Evolutionary conservation across 2,113 vertebrate species (phyloP).

Genomic region (Lepisosteus oculatus): DNA sequence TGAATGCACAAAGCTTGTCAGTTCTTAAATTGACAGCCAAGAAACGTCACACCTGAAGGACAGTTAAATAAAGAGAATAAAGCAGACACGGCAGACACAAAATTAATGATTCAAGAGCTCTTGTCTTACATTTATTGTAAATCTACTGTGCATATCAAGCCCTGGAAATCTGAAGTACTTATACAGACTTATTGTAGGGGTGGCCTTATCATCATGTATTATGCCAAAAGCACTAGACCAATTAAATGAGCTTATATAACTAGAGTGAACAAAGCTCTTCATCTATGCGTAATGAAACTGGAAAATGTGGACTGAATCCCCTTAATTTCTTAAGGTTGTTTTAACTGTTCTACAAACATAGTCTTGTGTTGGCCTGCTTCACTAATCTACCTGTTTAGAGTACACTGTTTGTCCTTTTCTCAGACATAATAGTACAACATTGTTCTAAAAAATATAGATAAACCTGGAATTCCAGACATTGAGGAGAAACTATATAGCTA

Average conservation of each 20-base stretch:
- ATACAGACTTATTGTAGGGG: slow-evolving; percentile 3
- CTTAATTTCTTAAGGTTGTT: slow-evolving; percentile 1
- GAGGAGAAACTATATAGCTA: neutral
- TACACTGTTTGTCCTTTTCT: neutral
- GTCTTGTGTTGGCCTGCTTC: slow-evolving; percentile 14
- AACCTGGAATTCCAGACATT: neutral
- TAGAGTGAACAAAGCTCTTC: neutral
- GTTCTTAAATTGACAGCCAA: too few species aligned
- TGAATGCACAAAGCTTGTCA: too few species aligned
- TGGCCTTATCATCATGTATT: neutral
- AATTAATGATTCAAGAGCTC: too few species aligned
- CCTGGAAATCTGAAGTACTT: neutral
- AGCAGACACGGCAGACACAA: too few species aligned
- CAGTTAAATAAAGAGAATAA: too few species aligned
- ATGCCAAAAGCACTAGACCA: neutral
- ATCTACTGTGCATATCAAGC: too few species aligned
- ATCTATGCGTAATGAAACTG: slow-evolving; percentile 12
- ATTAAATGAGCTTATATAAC: neutral
- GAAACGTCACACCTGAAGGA: too few species aligned
- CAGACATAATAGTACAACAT: neutral
- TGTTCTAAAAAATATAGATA: neutral
- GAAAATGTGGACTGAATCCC: neutral
- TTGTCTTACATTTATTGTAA: too few species aligned
- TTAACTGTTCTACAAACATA: neutral
- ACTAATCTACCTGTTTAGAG: slow-evolving; percentile 8